Percentiles rank a stretch among this genome's conserved stretches.
Evolutionary conservation across 2,113 vertebrate species (phyloP).

Genomic region (Paradisaea rubra): DNA sequence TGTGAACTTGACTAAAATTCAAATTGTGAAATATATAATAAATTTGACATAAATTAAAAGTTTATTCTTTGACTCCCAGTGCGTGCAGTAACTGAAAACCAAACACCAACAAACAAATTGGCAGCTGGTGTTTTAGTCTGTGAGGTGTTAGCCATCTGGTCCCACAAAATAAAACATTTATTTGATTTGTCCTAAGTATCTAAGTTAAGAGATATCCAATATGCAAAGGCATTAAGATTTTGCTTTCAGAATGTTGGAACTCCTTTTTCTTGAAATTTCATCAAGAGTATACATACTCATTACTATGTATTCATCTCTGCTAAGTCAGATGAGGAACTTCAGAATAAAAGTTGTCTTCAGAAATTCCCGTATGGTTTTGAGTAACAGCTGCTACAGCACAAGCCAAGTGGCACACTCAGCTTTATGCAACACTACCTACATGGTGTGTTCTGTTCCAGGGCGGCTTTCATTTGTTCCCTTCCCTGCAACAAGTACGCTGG

Average conservation of each 20-base stretch:
- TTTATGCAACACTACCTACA: not conserved
- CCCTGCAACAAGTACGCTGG: not conserved
- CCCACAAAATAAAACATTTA: slow-evolving; percentile 52
- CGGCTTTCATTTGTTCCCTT: not conserved
- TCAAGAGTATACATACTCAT: not conserved
- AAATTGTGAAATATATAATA: not conserved
- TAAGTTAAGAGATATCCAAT: not conserved
- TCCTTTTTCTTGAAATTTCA: not conserved
- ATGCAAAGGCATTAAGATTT: not conserved
- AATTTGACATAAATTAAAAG: slow-evolving; percentile 24
- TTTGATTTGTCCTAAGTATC: slow-evolving; percentile 1
- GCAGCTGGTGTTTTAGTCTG: slow-evolving; percentile 36
- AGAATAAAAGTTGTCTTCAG: not conserved
- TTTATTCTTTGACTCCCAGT: slow-evolving; percentile 30
- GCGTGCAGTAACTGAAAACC: not conserved
- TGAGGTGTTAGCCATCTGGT: slow-evolving; percentile 42
- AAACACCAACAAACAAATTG: slow-evolving; percentile 49
- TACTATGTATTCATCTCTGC: not conserved
- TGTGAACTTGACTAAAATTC: not conserved
- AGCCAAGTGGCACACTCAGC: not conserved
- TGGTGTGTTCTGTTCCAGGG: not conserved
- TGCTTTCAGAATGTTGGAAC: not conserved
- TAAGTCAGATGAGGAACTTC: not conserved
- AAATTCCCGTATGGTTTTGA: slow-evolving; percentile 21
- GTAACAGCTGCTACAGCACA: not conserved